A percentile compares a stretch with the other conserved stretches of the same genome.
Conservation (phyloP, 2,797 vertebrate species). For the Discoglossus pictus region DNA sequence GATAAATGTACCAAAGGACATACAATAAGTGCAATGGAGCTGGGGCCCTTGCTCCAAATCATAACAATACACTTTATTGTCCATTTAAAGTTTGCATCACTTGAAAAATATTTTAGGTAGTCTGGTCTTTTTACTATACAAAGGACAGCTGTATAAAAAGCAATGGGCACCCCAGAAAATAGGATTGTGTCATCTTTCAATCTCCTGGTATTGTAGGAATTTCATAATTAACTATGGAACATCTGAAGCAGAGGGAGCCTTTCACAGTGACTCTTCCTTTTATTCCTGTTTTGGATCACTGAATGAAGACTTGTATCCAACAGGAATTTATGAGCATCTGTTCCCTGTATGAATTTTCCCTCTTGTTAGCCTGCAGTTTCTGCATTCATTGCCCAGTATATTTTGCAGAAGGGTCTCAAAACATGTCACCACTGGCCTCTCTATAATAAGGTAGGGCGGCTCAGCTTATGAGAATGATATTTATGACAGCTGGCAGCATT, state of each 20-base stretch:
- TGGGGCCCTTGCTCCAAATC: no score
- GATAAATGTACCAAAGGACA: no score
- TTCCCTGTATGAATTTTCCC: slow-evolving; percentile 59
- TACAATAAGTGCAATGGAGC: no score
- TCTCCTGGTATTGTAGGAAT: slow-evolving; percentile 36
- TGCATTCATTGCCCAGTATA: slow-evolving; percentile 61
- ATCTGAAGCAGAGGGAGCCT: slow-evolving; percentile 11
- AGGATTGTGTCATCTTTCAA: slow-evolving; percentile 43
- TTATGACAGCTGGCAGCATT: slow-evolving; percentile 62
- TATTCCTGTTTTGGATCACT: slow-evolving; percentile 16
- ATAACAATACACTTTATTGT: no score
- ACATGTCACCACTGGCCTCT: slow-evolving; percentile 51
- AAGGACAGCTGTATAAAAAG: not conserved
- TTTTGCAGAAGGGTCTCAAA: slow-evolving; percentile 56
- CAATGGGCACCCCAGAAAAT: not conserved
- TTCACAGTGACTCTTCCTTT: slow-evolving; percentile 1
- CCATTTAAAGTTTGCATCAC: slow-evolving; percentile 59
- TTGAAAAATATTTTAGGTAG: not conserved
- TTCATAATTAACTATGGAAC: slow-evolving; percentile 27
- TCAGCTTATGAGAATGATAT: slow-evolving; percentile 66
- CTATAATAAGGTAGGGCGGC: slow-evolving; percentile 66
- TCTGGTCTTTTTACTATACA: not conserved
- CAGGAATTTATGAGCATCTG: slow-evolving; percentile 60
- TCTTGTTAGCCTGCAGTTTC: slow-evolving; percentile 59
- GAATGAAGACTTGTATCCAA: slow-evolving; percentile 53